Base-by-base conservation (phyloP, 1,140 invertebrate genomes). In the Drosophila pandora region DNA sequence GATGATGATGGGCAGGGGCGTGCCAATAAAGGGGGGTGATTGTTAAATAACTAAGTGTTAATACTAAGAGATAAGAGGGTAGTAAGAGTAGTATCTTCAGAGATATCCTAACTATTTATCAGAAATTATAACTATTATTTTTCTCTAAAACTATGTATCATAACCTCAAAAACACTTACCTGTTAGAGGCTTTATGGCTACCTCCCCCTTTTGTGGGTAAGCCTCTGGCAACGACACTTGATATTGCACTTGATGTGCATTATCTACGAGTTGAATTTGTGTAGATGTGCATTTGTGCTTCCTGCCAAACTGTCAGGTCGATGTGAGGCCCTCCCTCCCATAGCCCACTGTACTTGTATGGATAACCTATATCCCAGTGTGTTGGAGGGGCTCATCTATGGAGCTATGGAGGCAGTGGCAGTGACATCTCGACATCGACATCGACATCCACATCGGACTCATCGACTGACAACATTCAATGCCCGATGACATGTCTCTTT, bases 201-300 rank as follows among this genome's bases (percentile, higher is more conserved):
- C 17, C 2, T n/a, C 8, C 6, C 32, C 22, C 50, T 34, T 21
- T 3, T 34, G 32, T 22, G 1, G 3, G 5, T 2, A 2, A 47
- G 63, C 63, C 47, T 37, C 47, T 67, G 63, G 3, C 4, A 8
- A 52, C 55, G 75, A 82, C 64, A 79, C 64, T 80, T 70, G 64
- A 80, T 52, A 55, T 52, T 60, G 78, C 72, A 81, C 72, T 81
- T 76, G 59, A 81, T 62, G 75, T 74, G 75, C 61, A 83, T 83
- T 79, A 83, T 76, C 58, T 79, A 61, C 55, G 75, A 30, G 48
- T 58, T 65, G 71, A 62, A 41, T 28, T n/a, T 28, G 12, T 60
- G 58, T 65, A 17, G 62, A 45, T 65, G 63, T 67, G 59, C 63
- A 67, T 67, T 67, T 67, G 59, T 63, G 63, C 63, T 64, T 60